These are phyloP conservation scores for Scylla paramamosain DNA, from an alignment of 1,140 invertebrate genomes.

Conservation along the genomic window DNA sequence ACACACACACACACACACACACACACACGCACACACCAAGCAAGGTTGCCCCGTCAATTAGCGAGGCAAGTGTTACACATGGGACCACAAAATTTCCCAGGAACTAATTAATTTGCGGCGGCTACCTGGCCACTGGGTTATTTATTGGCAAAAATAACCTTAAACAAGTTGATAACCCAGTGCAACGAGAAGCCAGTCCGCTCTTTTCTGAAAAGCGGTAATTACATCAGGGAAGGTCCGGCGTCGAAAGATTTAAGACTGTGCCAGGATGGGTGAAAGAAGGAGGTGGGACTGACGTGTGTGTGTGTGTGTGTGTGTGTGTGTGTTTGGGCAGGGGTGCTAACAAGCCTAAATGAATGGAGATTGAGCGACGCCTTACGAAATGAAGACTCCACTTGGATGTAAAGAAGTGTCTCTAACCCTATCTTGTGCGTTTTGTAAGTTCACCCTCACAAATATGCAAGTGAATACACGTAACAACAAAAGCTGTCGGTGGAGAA, in stretches of 20 bases:
- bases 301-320: conserved; percentile 35
- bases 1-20: conserved; percentile 50
- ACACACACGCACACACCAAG: conserved; percentile 43
- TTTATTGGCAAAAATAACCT: conserved; percentile 53
- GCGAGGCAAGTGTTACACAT: conserved; percentile 53
- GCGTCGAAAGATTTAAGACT: conserved; percentile 1
- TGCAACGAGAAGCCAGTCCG: conserved; percentile 18
- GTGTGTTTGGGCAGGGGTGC: neutral
- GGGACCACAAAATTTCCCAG: neutral
- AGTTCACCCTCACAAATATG: too few relatives aligned
- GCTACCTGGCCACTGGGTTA: conserved; percentile 55
- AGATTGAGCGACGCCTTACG: neutral
- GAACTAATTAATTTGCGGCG: conserved; percentile 58
- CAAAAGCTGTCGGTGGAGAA: too few relatives aligned
- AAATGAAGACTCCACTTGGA: neutral
- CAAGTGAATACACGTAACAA: too few relatives aligned
- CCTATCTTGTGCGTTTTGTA: too few relatives aligned
- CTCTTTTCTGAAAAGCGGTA: neutral
- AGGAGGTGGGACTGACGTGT: neutral
- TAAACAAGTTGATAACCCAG: conserved; percentile 58
- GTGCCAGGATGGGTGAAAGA: neutral
- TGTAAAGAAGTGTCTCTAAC: neutral
- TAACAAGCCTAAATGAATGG: neutral
- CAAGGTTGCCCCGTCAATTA: conserved; percentile 45
- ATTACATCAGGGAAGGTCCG: conserved; percentile 33